phyloP scores from a whole-genome alignment of 2,888 invertebrate genomes.

The Yponomeuta sedellus region DNA sequence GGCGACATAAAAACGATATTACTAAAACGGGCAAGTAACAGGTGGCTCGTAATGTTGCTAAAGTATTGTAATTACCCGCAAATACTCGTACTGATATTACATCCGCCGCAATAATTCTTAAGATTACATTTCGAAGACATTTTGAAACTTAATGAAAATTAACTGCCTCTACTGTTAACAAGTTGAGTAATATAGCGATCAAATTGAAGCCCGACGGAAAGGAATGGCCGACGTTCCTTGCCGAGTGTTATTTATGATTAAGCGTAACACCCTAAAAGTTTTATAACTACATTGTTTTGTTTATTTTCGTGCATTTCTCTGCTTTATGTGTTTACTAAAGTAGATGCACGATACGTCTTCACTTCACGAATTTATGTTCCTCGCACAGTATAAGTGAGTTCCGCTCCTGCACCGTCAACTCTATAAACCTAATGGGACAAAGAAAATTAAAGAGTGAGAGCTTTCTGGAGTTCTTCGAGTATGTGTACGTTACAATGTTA shows the following conservation, averaged over 20 bases:
- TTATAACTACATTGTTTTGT: not conserved
- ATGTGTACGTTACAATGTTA: too few relatives aligned
- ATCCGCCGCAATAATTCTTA: not conserved
- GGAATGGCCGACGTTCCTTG: not conserved
- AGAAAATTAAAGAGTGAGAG: not conserved
- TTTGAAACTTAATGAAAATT: conserved; percentile 1
- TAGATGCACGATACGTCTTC: too few relatives aligned
- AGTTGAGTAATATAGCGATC: not conserved
- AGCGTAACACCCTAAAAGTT: not conserved
- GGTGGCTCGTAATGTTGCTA: not conserved
- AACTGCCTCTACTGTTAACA: conserved; percentile 4
- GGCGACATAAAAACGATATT: not conserved
- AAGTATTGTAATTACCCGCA: not conserved
- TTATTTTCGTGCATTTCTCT: not conserved
- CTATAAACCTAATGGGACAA: not conserved
- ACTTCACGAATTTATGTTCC: too few relatives aligned
- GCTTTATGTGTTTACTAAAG: too few relatives aligned
- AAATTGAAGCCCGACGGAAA: not conserved
- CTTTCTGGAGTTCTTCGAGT: too few relatives aligned
- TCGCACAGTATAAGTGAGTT: too few relatives aligned
- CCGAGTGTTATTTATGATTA: not conserved
- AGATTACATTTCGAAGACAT: not conserved
- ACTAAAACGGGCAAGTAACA: not conserved
- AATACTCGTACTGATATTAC: not conserved
- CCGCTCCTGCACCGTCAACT: not conserved